These are phyloP conservation scores for Poeciliopsis occidentalis DNA, from an alignment of 2,113 vertebrate species.

Conservation along the genomic window DNA sequence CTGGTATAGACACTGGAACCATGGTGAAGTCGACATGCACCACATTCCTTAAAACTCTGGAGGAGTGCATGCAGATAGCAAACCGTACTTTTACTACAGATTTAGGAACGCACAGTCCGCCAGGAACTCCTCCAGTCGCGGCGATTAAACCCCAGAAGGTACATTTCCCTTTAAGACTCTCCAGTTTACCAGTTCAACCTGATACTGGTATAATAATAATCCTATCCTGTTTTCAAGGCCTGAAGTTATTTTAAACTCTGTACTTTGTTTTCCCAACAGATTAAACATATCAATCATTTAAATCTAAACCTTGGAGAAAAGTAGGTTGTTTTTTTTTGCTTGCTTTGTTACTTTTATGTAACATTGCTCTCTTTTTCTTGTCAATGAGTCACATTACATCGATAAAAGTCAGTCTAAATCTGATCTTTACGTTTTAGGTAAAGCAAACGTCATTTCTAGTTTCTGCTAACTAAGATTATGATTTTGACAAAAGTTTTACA, in stretches of 20 bases:
- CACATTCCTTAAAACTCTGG: conserved; percentile 95
- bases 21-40: conserved; percentile 94
- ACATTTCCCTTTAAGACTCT: conserved; percentile 17
- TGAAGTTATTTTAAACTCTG: not conserved
- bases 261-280: conserved; percentile 70
- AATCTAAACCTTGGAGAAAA: conserved; percentile 84
- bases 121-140: conserved; percentile 87
- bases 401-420: not conserved
- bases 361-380: not conserved
- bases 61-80: conserved; percentile 98
- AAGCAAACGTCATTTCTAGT: not conserved
- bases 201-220: not conserved
- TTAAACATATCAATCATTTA: conserved; percentile 83
- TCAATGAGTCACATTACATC: too few species aligned
- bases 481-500: not conserved
- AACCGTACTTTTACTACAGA: conserved; percentile 88
- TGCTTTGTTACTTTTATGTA: not conserved
- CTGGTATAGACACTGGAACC: conserved; percentile 84
- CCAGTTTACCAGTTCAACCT: not conserved
- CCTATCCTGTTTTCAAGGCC: conserved; percentile 5
- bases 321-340: conserved; percentile 73
- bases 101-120: conserved; percentile 82
- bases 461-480: not conserved
- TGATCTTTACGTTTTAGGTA: not conserved
- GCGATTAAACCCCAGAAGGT: conserved; percentile 90